These are phyloP conservation scores for Mythimna lalbum DNA, from an alignment of 2,888 invertebrate species.

Conservation along the genomic window DNA sequence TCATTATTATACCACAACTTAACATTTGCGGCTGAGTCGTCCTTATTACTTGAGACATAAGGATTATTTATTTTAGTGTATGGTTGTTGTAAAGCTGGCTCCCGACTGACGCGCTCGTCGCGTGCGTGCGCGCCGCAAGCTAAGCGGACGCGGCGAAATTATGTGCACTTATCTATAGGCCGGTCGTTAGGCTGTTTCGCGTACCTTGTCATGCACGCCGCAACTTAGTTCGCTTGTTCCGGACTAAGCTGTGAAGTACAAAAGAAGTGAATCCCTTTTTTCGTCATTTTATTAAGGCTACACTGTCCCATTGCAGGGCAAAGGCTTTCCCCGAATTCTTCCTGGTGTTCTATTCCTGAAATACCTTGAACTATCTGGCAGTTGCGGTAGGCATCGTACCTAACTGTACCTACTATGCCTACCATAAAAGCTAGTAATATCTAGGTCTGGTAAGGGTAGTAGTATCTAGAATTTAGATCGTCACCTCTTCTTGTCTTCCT, in stretches of 20 bases:
- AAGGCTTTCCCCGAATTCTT: too few species aligned
- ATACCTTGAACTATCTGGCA: too few species aligned
- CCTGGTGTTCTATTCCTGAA: too few species aligned
- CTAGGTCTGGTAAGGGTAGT: too few species aligned
- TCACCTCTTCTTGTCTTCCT: too few species aligned
- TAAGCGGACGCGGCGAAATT: constrained; percentile 85
- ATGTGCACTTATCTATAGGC: constrained; percentile 83
- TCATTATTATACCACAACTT: constrained; percentile 67
- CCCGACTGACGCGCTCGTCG: constrained; percentile 80
- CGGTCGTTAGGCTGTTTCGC: constrained; percentile 80
- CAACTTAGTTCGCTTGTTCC: constrained; percentile 55
- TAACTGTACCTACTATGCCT: too few species aligned
- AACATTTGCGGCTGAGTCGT: constrained; percentile 51
- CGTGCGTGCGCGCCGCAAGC: constrained; percentile 87
- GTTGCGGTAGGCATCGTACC: too few species aligned
- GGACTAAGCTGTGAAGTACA: constrained; percentile 34
- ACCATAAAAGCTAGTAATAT: too few species aligned
- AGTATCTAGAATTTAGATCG: too few species aligned
- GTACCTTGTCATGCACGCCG: constrained; percentile 76
- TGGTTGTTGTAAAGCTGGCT: constrained; percentile 70
- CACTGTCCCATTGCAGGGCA: too few species aligned
- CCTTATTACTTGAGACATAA: constrained; percentile 65
- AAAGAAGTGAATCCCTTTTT: neutral
- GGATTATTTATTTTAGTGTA: constrained; percentile 65
- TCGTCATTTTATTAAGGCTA: too few species aligned